Conservation (phyloP, 2,888 invertebrate genomes). For the Perithous albicinctus region DNA sequence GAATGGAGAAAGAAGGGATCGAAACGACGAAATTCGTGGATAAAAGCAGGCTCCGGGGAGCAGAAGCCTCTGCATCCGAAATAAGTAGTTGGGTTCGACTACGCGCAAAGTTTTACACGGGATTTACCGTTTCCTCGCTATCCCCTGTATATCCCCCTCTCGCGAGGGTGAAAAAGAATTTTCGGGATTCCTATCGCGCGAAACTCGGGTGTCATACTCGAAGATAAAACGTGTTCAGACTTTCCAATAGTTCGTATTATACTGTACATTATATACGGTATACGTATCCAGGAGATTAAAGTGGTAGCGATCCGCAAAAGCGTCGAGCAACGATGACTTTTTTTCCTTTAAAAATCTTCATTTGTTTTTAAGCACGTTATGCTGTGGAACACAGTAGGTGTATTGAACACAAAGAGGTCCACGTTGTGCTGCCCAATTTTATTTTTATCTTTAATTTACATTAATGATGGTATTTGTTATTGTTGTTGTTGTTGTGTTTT, state of each 20-base stretch:
- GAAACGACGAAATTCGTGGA: slow-evolving; percentile 55
- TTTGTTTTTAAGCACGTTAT: not conserved
- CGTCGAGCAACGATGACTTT: not conserved
- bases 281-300: slow-evolving; percentile 22
- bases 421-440: slow-evolving; percentile 51
- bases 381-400: slow-evolving; percentile 47
- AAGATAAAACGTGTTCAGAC: slow-evolving; percentile 64
- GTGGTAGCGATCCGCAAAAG: slow-evolving; percentile 13
- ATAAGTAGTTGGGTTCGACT: slow-evolving; percentile 67
- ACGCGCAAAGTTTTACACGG: slow-evolving; percentile 66
- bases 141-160: slow-evolving; percentile 8
- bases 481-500: slow-evolving; percentile 10
- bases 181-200: slow-evolving; percentile 55
- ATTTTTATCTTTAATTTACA: slow-evolving; percentile 14
- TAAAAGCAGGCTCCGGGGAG: slow-evolving; percentile 31
- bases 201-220: slow-evolving; percentile 62
- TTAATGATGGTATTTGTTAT: slow-evolving; percentile 12
- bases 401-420: slow-evolving; percentile 43
- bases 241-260: slow-evolving; percentile 56
- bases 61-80: slow-evolving; percentile 62
- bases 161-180: slow-evolving; percentile 39
- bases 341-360: slow-evolving; percentile 6
- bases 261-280: slow-evolving; percentile 9
- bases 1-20: slow-evolving; percentile 55
- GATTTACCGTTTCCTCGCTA: slow-evolving; percentile 63